Percentiles rank a stretch among this genome's conserved stretches.
These are phyloP conservation scores for Pemphredon lugubris DNA, from an alignment of 2,888 invertebrate species.

Conservation along the genomic window DNA sequence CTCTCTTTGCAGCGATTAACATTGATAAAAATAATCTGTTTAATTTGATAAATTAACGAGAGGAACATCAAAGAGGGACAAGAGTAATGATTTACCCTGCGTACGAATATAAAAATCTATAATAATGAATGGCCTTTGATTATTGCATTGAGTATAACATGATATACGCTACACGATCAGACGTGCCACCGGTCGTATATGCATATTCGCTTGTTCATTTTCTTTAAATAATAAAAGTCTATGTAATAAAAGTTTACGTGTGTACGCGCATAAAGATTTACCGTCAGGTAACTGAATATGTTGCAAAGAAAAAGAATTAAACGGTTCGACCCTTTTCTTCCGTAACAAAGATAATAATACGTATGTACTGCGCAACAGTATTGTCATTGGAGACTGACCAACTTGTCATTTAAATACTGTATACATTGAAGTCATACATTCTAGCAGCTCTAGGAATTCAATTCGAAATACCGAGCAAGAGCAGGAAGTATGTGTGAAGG, in stretches of 20 bases:
- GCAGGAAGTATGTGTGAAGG: slow-evolving; percentile 3
- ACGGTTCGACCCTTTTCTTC: slow-evolving; percentile 4
- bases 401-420: slow-evolving; percentile 17
- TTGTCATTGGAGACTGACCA: slow-evolving; percentile 9
- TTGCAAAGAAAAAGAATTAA: slow-evolving; percentile 21
- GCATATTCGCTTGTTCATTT: background rate
- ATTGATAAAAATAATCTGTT: too few relatives aligned
- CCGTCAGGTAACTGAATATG: slow-evolving; percentile 48
- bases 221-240: background rate
- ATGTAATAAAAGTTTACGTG: slow-evolving; percentile 39
- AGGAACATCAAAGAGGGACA: too few relatives aligned
- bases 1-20: too few relatives aligned
- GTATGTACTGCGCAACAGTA: slow-evolving; percentile 3
- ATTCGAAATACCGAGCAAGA: slow-evolving; percentile 5
- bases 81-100: too few relatives aligned
- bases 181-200: slow-evolving; percentile 5
- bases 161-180: slow-evolving; percentile 66
- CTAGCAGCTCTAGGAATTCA: background rate
- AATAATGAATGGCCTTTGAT: slow-evolving; percentile 78
- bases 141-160: slow-evolving; percentile 77
- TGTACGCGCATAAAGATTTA: slow-evolving; percentile 32
- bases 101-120: too few relatives aligned
- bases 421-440: background rate
- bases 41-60: too few relatives aligned
- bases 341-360: slow-evolving; percentile 5